Percentiles rank a stretch among this genome's conserved stretches.
Conservation (phyloP, 2,113 vertebrate genomes). For the Scolopax mira region DNA sequence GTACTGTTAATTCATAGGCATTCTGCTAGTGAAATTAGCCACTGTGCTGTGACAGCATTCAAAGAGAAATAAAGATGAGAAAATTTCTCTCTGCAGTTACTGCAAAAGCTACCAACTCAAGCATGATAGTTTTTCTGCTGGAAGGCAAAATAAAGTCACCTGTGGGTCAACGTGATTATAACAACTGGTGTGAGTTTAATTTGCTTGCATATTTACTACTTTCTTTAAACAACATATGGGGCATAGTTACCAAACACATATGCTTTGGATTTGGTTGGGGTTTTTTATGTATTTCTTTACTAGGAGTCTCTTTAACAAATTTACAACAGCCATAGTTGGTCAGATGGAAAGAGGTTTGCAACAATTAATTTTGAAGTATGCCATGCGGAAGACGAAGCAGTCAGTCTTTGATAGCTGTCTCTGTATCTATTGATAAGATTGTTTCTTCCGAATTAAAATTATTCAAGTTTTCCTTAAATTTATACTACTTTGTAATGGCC, state of each 20-base stretch:
- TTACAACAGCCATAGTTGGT: not conserved
- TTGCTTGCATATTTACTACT: not conserved
- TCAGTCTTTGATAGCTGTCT: not conserved
- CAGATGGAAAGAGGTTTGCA: not conserved
- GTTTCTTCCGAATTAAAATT: not conserved
- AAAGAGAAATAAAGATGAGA: slow-evolving; percentile 24
- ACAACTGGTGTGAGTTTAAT: not conserved
- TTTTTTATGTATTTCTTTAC: not conserved
- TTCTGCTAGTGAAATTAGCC: not conserved
- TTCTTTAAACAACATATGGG: rapidly evolving
- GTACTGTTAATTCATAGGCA: slow-evolving; percentile 2
- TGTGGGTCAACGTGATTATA: not conserved
- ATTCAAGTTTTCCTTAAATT: not conserved
- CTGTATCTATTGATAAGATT: not conserved
- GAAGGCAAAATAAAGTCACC: not conserved
- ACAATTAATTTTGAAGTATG: not conserved
- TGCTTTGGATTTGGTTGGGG: rapidly evolving
- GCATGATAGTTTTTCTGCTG: not conserved
- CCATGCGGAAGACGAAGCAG: not conserved
- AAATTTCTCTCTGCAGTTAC: not conserved
- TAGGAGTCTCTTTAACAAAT: not conserved
- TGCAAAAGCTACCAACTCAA: not conserved
- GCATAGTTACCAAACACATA: not conserved
- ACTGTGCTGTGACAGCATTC: not conserved
- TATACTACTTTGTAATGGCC: not conserved